Percentiles rank a stretch among this genome's conserved stretches.
Conservation (phyloP, 2,888 invertebrate genomes). For the Tanytarsus gracilentus region DNA sequence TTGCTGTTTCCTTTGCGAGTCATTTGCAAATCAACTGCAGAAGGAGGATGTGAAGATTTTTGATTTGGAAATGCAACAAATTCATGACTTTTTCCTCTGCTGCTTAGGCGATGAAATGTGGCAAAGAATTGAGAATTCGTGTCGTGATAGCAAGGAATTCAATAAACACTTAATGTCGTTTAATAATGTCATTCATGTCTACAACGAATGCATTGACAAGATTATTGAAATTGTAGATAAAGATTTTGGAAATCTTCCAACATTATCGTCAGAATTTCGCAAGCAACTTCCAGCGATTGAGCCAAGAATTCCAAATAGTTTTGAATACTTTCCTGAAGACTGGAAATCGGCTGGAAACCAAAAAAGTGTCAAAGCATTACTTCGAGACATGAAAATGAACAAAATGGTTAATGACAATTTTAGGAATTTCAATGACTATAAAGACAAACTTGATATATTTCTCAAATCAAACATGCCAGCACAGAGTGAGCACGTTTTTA, state of each 20-base stretch:
- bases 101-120: constrained; percentile 56
- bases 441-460: constrained; percentile 34
- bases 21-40: neutral
- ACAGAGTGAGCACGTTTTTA: neutral
- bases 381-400: constrained; percentile 49
- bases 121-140: constrained; percentile 46
- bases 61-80: constrained; percentile 49
- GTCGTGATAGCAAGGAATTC: constrained; percentile 33
- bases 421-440: constrained; percentile 32
- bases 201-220: constrained; percentile 58
- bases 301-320: constrained; percentile 49
- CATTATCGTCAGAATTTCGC: constrained; percentile 58
- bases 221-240: constrained; percentile 52
- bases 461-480: neutral
- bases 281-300: constrained; percentile 45
- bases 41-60: neutral
- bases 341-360: constrained; percentile 50
- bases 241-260: constrained; percentile 50
- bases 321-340: constrained; percentile 56
- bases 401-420: constrained; percentile 29
- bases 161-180: constrained; percentile 34
- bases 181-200: constrained; percentile 51
- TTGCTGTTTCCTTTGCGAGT: constrained; percentile 6
- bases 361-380: constrained; percentile 45
- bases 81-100: constrained; percentile 48